A percentile compares a stretch with the other conserved stretches of the same genome.
These are phyloP conservation scores for Trididemnum clinides DNA, from an alignment of 23 tunicate genomes.

Conservation along the genomic window DNA sequence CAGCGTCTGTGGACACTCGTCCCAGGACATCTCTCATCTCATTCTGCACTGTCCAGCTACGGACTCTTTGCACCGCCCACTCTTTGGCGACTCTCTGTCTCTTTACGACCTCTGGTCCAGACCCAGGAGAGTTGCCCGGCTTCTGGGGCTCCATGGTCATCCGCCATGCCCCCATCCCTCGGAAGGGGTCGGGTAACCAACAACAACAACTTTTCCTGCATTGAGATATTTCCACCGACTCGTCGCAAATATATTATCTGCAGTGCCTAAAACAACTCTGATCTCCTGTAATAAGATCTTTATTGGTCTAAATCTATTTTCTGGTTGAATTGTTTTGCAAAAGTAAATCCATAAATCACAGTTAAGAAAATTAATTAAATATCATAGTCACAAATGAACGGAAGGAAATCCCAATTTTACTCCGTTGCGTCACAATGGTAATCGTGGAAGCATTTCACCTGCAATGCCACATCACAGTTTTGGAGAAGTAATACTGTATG, in stretches of 20 bases:
- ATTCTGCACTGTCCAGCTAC: no score
- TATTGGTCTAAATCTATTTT: not conserved
- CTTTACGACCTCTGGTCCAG: no score
- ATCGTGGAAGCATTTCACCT: not conserved
- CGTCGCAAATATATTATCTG: not conserved
- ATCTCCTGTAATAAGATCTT: not conserved
- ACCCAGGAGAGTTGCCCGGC: no score
- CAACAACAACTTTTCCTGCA: no score
- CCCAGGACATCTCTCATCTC: no score
- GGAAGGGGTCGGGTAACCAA: no score
- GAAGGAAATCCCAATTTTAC: not conserved
- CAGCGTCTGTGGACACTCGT: no score
- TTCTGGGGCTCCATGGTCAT: no score
- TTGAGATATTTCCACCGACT: no score
- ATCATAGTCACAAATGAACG: not conserved
- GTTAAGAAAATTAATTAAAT: not conserved
- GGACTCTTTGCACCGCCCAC: no score
- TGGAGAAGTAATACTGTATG: not conserved
- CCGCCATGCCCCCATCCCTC: no score
- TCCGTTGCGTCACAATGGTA: not conserved
- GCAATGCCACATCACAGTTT: not conserved
- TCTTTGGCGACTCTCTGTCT: no score
- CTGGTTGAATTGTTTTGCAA: not conserved
- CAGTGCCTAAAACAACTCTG: not conserved
- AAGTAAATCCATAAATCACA: not conserved